Percentiles rank a stretch among this genome's conserved stretches.
phyloP scores from a whole-genome alignment of 2,888 invertebrate species.

The Melinopterus prodromus region DNA sequence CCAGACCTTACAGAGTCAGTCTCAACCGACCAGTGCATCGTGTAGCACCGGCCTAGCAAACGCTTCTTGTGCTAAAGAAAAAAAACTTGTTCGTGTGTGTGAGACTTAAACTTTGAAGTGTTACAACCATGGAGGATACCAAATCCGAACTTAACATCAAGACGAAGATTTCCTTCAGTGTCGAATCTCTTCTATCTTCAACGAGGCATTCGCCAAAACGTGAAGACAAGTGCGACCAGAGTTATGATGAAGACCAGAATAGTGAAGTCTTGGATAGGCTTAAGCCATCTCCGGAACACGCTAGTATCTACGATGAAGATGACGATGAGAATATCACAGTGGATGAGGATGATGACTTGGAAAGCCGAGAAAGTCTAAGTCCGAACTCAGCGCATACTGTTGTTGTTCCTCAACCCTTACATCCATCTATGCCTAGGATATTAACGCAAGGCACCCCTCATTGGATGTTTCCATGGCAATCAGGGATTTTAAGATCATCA shows the following conservation, averaged over 20 bases:
- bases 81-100: conserved; percentile 14
- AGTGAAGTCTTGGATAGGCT: conserved; percentile 31
- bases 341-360: conserved; percentile 58
- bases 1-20: conserved; percentile 35
- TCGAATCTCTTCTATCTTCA: conserved; percentile 68
- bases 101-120: background rate
- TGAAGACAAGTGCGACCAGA: conserved; percentile 35
- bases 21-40: conserved; percentile 29
- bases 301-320: conserved; percentile 59
- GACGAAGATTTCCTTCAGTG: conserved; percentile 78
- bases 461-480: conserved; percentile 72
- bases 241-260: conserved; percentile 35
- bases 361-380: conserved; percentile 60
- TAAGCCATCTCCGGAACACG: conserved; percentile 27
- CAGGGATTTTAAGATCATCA: conserved; percentile 65
- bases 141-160: conserved; percentile 61
- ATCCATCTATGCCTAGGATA: conserved; percentile 68
- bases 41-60: conserved; percentile 19
- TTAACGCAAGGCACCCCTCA: conserved; percentile 64
- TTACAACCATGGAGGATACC: conserved; percentile 52
- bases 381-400: conserved; percentile 67
- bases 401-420: conserved; percentile 73
- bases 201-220: conserved; percentile 44
- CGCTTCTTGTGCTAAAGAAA: conserved; percentile 38
- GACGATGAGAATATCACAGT: conserved; percentile 59